Conservation (phyloP, 2,888 invertebrate species). For the Pseudolycoriella hygida region DNA sequence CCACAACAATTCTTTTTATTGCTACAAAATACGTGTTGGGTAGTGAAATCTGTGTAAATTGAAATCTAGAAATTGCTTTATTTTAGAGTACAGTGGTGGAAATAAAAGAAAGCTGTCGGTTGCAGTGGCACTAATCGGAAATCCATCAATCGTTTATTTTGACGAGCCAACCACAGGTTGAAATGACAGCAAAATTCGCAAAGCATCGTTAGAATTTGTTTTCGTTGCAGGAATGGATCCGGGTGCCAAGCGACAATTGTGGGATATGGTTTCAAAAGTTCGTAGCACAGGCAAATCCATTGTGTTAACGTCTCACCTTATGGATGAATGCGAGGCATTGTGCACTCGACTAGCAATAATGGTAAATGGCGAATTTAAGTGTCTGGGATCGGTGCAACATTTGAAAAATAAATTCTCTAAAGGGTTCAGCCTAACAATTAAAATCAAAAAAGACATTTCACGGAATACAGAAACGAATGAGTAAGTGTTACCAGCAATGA, state of each 20-base stretch:
- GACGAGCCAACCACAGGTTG: constrained; percentile 2
- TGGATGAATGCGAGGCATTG: constrained; percentile 73
- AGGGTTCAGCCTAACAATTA: constrained; percentile 30
- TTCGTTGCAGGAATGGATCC: constrained; percentile 37
- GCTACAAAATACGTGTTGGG: too few relatives aligned
- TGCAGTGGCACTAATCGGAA: constrained; percentile 49
- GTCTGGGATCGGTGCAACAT: constrained; percentile 56
- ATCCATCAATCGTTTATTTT: constrained; percentile 44
- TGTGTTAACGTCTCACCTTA: constrained; percentile 69
- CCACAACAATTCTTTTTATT: too few relatives aligned
- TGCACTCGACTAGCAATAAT: constrained; percentile 66
- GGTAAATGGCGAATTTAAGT: constrained; percentile 61
- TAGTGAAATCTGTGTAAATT: too few relatives aligned
- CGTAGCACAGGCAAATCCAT: constrained; percentile 55
- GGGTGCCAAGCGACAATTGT: constrained; percentile 59
- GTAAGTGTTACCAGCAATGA: too few relatives aligned
- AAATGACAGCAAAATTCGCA: too few relatives aligned
- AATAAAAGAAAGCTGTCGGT: constrained; percentile 57
- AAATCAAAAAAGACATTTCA: constrained; percentile 12
- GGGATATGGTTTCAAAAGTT: constrained; percentile 54
- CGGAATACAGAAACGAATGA: too few relatives aligned
- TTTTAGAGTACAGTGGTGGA: constrained; percentile 44
- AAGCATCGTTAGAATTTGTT: too few relatives aligned
- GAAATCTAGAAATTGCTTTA: too few relatives aligned
- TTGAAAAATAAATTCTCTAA: constrained; percentile 53